Evolutionary conservation across 2,113 vertebrate species (phyloP).

Genomic region (Austrofundulus limnaeus): DNA sequence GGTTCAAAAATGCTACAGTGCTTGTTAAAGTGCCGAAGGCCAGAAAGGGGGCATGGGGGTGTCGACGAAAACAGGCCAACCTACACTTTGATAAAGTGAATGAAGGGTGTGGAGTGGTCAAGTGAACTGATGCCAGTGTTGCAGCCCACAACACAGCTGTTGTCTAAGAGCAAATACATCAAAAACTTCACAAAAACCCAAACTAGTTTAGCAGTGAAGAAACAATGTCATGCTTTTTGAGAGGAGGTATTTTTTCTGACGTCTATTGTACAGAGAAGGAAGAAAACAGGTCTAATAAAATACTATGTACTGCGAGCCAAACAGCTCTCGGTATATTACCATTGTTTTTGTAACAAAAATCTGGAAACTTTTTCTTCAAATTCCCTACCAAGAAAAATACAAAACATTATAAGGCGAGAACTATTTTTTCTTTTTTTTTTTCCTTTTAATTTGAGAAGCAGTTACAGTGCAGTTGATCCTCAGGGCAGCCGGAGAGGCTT

Average conservation of each 20-base stretch:
- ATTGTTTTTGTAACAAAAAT: slow-evolving; percentile 90
- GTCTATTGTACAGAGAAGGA: slow-evolving; percentile 82
- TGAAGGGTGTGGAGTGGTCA: slow-evolving; percentile 46
- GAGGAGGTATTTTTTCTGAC: slow-evolving; percentile 74
- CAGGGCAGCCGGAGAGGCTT: slow-evolving; percentile 87
- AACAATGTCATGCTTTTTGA: slow-evolving; percentile 85
- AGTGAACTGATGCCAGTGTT: slow-evolving; percentile 57
- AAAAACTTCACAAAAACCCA: slow-evolving; percentile 93
- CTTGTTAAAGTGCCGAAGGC: slow-evolving; percentile 83
- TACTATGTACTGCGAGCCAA: slow-evolving; percentile 87
- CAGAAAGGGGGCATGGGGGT: slow-evolving; percentile 56
- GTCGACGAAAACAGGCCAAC: slow-evolving; percentile 72
- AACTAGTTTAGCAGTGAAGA: slow-evolving; percentile 90
- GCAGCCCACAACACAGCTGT: slow-evolving; percentile 83
- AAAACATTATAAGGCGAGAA: slow-evolving; percentile 99
- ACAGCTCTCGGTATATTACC: slow-evolving; percentile 83
- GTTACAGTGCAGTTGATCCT: slow-evolving; percentile 97
- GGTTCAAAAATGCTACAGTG: slow-evolving; percentile 69
- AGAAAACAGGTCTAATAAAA: slow-evolving; percentile 87
- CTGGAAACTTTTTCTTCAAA: slow-evolving; percentile 80
- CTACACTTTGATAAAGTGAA: slow-evolving; percentile 75
- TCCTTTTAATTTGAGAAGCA: slow-evolving; percentile 84
- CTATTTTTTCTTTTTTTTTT: slow-evolving; percentile 81
- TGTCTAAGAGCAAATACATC: slow-evolving; percentile 89
- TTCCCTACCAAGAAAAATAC: slow-evolving; percentile 98